Conservation (phyloP, 2,888 invertebrate species). For the Lasioglossum oenotherae region DNA sequence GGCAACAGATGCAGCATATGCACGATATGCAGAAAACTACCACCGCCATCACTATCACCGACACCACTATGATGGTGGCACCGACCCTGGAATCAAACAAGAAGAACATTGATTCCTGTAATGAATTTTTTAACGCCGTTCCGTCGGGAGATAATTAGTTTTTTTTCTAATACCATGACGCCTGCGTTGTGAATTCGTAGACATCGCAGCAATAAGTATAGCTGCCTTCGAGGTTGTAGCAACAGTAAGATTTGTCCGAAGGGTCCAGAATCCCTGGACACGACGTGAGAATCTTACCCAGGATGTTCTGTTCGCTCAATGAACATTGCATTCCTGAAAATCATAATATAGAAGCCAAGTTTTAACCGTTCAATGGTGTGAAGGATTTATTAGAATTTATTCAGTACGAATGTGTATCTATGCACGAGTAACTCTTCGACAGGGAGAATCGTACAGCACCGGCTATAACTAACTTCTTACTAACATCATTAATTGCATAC, state of each 20-base stretch:
- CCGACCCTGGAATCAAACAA: constrained; percentile 65
- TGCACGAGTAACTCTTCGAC: background rate
- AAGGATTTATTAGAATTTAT: background rate
- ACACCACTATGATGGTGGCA: constrained; percentile 56
- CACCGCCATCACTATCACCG: constrained; percentile 60
- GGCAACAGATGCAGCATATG: constrained; percentile 80
- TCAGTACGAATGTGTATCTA: too few species aligned
- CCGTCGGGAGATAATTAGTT: background rate
- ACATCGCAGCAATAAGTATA: constrained; percentile 70
- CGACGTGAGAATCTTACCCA: background rate
- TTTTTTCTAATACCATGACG: constrained; percentile 64
- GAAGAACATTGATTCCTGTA: background rate
- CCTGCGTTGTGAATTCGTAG: constrained; percentile 60
- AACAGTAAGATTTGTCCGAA: constrained; percentile 73
- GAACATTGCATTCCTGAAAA: constrained; percentile 60
- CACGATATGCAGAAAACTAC: constrained; percentile 76
- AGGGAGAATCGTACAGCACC: background rate
- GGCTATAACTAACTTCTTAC: background rate
- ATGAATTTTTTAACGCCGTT: background rate
- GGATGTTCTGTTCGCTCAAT: background rate
- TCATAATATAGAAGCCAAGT: background rate
- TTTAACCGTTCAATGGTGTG: background rate
- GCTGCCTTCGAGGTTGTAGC: constrained; percentile 47
- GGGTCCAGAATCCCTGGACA: constrained; percentile 72
- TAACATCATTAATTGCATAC: background rate